phyloP scores from a whole-genome alignment of 2,797 vertebrate genomes.

The Florisuga fusca region DNA sequence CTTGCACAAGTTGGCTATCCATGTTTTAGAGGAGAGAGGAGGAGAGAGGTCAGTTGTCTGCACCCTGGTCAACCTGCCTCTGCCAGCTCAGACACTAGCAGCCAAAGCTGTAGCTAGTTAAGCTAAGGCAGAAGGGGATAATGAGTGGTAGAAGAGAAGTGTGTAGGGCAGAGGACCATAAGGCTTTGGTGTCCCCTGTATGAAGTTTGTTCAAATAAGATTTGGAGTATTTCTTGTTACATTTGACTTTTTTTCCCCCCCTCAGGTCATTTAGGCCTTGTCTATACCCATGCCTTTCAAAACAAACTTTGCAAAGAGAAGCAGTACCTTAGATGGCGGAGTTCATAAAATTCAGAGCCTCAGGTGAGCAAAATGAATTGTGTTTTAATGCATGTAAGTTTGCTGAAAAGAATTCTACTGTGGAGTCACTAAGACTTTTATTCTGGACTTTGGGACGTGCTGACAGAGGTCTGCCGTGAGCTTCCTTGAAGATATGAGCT shows the following conservation, averaged over 20 bases:
- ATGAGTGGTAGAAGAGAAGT: background rate
- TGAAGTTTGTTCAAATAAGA: background rate
- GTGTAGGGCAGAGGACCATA: background rate
- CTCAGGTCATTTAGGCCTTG: background rate
- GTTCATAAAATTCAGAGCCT: background rate
- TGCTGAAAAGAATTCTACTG: background rate
- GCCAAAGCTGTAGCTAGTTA: background rate
- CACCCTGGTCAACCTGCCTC: background rate
- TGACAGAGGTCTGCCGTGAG: background rate
- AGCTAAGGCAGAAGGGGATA: background rate
- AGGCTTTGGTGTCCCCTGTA: background rate
- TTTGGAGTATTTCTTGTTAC: background rate
- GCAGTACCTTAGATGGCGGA: background rate
- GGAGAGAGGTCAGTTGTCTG: background rate
- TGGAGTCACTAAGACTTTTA: background rate
- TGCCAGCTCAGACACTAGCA: background rate
- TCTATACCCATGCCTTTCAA: background rate
- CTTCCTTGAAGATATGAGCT: background rate
- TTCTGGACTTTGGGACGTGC: background rate
- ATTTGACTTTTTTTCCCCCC: background rate
- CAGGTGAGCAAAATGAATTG: background rate
- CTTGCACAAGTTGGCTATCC: background rate
- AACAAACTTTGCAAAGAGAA: background rate
- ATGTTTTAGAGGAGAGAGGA: background rate
- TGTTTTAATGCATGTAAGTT: background rate